A percentile compares a stretch with the other conserved stretches of the same genome.
Evolutionary conservation across 2,888 invertebrate species (phyloP).

Genomic region (Caenorhabditis sp.): DNA sequence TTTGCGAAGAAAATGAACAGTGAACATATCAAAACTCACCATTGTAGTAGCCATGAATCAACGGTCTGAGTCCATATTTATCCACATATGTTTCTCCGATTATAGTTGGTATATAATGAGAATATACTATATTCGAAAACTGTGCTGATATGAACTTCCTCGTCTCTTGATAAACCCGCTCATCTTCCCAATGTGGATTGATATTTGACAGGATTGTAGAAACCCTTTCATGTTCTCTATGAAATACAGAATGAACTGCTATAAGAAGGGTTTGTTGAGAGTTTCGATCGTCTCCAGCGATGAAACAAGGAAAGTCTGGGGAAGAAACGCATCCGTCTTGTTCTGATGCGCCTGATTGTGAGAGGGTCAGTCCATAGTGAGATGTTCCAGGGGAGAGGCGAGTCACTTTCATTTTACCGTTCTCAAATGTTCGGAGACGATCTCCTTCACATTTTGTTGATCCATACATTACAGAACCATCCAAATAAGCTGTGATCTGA

Average conservation of each 20-base stretch:
- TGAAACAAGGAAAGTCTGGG: conserved; percentile 49
- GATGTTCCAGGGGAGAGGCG: conserved; percentile 13
- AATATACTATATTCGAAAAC: conserved; percentile 75
- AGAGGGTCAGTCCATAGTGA: conserved; percentile 44
- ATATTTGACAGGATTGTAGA: conserved; percentile 51
- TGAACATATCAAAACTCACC: no score
- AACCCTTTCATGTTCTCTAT: conserved; percentile 70
- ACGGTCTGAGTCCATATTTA: conserved; percentile 84
- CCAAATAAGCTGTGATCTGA: conserved; percentile 77
- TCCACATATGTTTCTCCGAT: conserved; percentile 89
- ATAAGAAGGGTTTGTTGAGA: conserved; percentile 67
- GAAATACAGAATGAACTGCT: conserved; percentile 66
- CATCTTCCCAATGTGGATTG: conserved; percentile 72
- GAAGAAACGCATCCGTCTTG: conserved; percentile 74
- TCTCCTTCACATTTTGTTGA: conserved; percentile 67
- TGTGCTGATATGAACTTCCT: conserved; percentile 72
- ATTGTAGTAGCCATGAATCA: conserved; percentile 73
- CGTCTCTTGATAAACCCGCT: conserved; percentile 72
- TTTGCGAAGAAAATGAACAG: no score
- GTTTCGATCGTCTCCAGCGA: conserved; percentile 64
- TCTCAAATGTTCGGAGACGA: conserved; percentile 56
- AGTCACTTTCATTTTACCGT: conserved; percentile 64
- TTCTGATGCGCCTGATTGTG: conserved; percentile 74
- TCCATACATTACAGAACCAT: conserved; percentile 69
- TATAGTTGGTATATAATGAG: conserved; percentile 79